phyloP scores from a whole-genome alignment of 2,888 invertebrate species.

The Zelleria hepariella region DNA sequence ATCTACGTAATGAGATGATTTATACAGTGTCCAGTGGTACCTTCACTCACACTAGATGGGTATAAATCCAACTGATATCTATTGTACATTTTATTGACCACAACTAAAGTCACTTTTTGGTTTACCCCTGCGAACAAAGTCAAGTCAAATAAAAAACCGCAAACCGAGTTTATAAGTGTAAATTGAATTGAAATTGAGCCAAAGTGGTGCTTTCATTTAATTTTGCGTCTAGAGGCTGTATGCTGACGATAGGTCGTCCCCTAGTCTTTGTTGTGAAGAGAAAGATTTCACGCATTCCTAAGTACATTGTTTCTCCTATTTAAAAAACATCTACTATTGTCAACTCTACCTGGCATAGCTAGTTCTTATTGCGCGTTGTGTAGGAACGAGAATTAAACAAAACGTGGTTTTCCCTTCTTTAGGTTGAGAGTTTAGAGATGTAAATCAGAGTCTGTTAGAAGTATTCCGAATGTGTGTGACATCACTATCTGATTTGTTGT shows the following conservation, averaged over 20 bases:
- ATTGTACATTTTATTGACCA: too few relatives aligned
- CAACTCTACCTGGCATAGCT: background rate
- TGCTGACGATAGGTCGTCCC: conserved; percentile 20
- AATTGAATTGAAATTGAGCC: too few relatives aligned
- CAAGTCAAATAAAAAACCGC: too few relatives aligned
- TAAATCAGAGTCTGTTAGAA: background rate
- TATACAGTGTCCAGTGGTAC: too few relatives aligned
- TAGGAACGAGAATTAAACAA: background rate
- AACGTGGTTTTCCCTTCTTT: background rate
- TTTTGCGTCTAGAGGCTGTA: conserved; percentile 21
- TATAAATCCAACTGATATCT: too few relatives aligned
- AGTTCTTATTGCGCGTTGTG: background rate
- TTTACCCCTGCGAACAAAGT: too few relatives aligned
- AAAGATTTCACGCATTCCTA: conserved; percentile 4
- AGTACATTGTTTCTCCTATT: background rate
- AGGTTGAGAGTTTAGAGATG: background rate
- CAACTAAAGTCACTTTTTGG: too few relatives aligned
- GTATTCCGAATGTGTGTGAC: background rate
- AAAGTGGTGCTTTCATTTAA: too few relatives aligned
- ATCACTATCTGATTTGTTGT: background rate
- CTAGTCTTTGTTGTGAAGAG: background rate
- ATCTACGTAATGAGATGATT: too few relatives aligned
- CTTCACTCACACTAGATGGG: too few relatives aligned
- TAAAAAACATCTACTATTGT: background rate
- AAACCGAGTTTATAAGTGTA: too few relatives aligned